A percentile compares a stretch with the other conserved stretches of the same genome.
Evolutionary conservation across 2,888 invertebrate species (phyloP).

Genomic region (Heteropelma amictum): DNA sequence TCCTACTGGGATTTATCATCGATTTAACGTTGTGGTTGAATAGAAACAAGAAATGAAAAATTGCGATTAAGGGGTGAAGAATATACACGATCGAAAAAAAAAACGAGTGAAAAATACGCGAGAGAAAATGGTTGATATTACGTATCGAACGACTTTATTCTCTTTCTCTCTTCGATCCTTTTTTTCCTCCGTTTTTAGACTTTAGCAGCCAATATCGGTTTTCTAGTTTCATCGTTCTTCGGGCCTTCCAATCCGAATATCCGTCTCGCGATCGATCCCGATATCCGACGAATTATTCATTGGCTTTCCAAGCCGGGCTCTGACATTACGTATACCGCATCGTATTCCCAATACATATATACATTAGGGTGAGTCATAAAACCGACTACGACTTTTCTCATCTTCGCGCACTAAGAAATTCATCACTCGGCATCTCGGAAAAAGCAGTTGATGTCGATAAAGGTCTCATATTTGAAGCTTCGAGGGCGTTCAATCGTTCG

Average conservation of each 20-base stretch:
- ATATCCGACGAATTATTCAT: slow-evolving; percentile 47
- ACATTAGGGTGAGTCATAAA: too few species aligned
- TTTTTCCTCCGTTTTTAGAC: neutral
- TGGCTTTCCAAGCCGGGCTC: slow-evolving; percentile 1
- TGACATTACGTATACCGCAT: neutral
- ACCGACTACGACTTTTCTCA: too few species aligned
- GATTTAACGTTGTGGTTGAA: neutral
- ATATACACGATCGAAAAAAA: neutral
- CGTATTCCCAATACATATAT: too few species aligned
- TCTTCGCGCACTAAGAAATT: too few species aligned
- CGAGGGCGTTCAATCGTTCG: too few species aligned
- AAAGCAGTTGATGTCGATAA: too few species aligned
- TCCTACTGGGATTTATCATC: neutral
- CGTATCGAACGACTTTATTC: neutral
- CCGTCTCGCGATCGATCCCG: slow-evolving; percentile 21
- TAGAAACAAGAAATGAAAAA: neutral
- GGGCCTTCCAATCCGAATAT: slow-evolving; percentile 30
- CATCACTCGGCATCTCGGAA: too few species aligned
- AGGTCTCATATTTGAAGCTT: too few species aligned
- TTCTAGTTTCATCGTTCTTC: neutral
- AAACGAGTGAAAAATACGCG: too few species aligned
- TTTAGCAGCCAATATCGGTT: neutral
- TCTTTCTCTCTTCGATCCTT: neutral
- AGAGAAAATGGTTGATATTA: too few species aligned
- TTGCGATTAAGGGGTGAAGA: neutral